Base-by-base conservation (phyloP, 1,140 invertebrate genomes). In the Pachyrhynchus sulphureomaculatus region DNA sequence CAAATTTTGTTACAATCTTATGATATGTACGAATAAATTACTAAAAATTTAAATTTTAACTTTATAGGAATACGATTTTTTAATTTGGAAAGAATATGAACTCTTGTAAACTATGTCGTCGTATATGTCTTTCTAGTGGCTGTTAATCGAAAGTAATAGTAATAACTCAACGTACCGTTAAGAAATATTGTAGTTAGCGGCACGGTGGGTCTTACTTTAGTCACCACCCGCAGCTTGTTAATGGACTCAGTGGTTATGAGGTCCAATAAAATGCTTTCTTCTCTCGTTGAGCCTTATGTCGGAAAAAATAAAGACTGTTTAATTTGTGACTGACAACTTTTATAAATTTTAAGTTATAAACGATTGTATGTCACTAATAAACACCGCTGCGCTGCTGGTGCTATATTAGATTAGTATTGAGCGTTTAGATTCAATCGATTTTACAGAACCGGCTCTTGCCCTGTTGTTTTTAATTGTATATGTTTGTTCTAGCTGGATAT, bases 251-350 rank as follows among this genome's bases (percentile, higher is more conserved):
- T 26, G 23, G 21, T 53, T 10, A 37, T 36, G 34, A 26, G 49
- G 32, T 37, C 49, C 37, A 41, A 53, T 33, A 53, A 53, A 37
- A 23, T 10, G 47, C 47, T 51, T 51, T 51, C 47, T 51, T 37
- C 49, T 37, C 49, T 53, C 15, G 17, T 53, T 53, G 49, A 9
- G 33, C 12, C 34, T 39, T 12, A 37, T 53, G 34, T 53, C 34
- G 49, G 49, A 39, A 53, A n/a, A 53, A 53, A 51, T 53, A 53
- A 37, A 53, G 24, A 39, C 21, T 23, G 49, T 53, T 21, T 36
- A 53, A 53, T 53, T 53, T 53, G 33, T 53, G 34, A 33, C 34
- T 33, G 49, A 53, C 49, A 53, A 53, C 32, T 37, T 36, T 39
- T 37, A 37, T 53, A 36, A 53, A 39, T 53, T 36, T 29, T 15